phyloP scores from a whole-genome alignment of 2,113 vertebrate species.

The Phylloscopus trochilus region DNA sequence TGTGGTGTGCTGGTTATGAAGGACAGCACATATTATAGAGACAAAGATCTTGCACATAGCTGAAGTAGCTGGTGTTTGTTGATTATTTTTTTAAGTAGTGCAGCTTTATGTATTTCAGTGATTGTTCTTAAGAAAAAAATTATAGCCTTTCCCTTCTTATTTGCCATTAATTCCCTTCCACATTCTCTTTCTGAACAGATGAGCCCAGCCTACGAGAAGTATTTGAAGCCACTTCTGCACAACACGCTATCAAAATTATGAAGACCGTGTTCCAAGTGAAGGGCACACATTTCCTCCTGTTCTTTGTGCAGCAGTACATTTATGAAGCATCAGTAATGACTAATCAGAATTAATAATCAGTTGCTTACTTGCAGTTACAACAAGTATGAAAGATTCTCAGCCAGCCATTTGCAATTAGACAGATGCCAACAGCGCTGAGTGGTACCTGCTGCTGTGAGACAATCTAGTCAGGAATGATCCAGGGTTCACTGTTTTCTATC shows the following conservation, averaged over 20 bases:
- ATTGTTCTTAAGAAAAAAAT: background rate
- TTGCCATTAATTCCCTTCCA: background rate
- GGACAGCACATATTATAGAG: background rate
- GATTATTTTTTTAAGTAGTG: background rate
- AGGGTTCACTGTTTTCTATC: background rate
- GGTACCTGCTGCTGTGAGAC: background rate
- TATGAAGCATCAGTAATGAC: constrained; percentile 24
- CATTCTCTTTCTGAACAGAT: constrained; percentile 62
- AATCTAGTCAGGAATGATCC: background rate
- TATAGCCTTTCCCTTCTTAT: background rate
- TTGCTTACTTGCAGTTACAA: background rate
- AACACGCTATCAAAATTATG: constrained; percentile 67
- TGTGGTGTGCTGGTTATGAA: background rate
- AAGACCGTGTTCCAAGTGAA: background rate
- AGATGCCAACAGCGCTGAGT: background rate
- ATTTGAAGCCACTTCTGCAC: constrained; percentile 75
- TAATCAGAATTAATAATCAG: constrained; percentile 48
- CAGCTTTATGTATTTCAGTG: background rate
- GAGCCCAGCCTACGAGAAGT: constrained; percentile 72
- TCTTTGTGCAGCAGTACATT: background rate
- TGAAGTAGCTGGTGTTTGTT: background rate
- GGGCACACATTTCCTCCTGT: background rate
- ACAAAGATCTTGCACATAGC: background rate
- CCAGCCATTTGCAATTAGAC: constrained; percentile 5
- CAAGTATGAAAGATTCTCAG: background rate